Base-by-base conservation (phyloP, 1,140 invertebrate genomes). In the Aphelenchoides besseyi region DNA sequence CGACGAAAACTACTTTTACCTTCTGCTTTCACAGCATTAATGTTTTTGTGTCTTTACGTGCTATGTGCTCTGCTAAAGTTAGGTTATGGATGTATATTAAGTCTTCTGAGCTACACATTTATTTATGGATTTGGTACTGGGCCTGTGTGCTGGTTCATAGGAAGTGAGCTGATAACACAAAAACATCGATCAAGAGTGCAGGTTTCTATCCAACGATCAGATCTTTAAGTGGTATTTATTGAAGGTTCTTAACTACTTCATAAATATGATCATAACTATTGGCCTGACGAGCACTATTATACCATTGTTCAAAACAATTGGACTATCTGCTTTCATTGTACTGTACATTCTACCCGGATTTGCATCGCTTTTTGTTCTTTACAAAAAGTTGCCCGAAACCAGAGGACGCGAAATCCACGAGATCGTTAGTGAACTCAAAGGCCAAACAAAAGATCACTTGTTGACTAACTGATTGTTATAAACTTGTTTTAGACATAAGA, bases 331-430 rank as follows among this genome's bases (percentile, higher is more conserved):
- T 9, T 79, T 79, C 55, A 9, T 79, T 8, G 52, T 68, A 30
- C 71, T 79, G 0, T 79, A 80, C 41, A 52, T 70, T 32, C 33
- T 73, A 32, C 77, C 77, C n/a, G 73, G 74, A 12, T 26, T 61
- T 3, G 29, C 77, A 3, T 37, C 61, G 28, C 53, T 78, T 12
- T 16, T 74, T 3, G 23, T 69, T 3, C 37, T 79, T 26, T 79
- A 78, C 36, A 9, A 30, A 8, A 55, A 77, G 28, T 52, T 79
- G 0, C 78, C 77, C 12, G 77, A 79, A 41, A 79, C 77, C 0
- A 73, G 70, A 37, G 78, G 78, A 29, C 52, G 79, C n/a, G 78
- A 79, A 64, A 79, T 79, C 48, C 79, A 79, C 61, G 77, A 79
- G n/a, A 81, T 79, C 62, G 77, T 77, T n/a, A 37, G 48, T 12